Base-by-base conservation (phyloP, 64 coral and sea anemone genomes). In the Platygyra sinensis region DNA sequence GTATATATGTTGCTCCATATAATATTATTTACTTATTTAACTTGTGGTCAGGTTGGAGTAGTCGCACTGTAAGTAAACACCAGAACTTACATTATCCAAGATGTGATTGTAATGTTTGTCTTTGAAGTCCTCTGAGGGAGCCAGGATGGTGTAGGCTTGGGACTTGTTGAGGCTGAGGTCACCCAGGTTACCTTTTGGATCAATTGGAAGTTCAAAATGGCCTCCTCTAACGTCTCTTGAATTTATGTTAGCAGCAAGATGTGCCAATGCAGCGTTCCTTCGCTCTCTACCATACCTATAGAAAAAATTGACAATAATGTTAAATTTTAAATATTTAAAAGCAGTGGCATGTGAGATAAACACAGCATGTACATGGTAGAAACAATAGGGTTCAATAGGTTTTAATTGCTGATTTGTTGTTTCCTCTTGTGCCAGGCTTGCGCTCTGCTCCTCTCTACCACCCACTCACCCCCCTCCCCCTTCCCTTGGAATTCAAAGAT, bases 151-250 rank as follows among this genome's bases (percentile, higher is more conserved):
- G 78, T 80, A 80, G 42, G 78, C 78, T 59, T 57, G 52, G 18
- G 78, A 80, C 59, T 80, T 80, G 78, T 80, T 80, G 42, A 80
- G 78, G 78, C 78, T 59, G 24, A 80, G 78, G 78, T 80, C 78
- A 80, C 78, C 78, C 25, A 36, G 54, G 3, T 52, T 33, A 38
- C 42, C 42, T 46, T 5, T 46, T 46, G 42, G 42, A 46, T 46
- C 42, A 46, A 46, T 5, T 46, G 42, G 42, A 46, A 46, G 42
- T 46, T 46, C 42, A 46, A 46, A 46, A 46, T 5, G 42, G 7
- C 42, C 42, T 46, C 42, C 42, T 46, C 42, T 46, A 8, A 46
- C 42, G 7, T 46, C 42, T 39, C 38, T 39, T 39, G 38, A 39
- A 39, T 39, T 39, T 5, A 39, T 39, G 67, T 72, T 72, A 24